Base-by-base conservation (phyloP, 2,888 invertebrate genomes). In the Sisyra nigra region DNA sequence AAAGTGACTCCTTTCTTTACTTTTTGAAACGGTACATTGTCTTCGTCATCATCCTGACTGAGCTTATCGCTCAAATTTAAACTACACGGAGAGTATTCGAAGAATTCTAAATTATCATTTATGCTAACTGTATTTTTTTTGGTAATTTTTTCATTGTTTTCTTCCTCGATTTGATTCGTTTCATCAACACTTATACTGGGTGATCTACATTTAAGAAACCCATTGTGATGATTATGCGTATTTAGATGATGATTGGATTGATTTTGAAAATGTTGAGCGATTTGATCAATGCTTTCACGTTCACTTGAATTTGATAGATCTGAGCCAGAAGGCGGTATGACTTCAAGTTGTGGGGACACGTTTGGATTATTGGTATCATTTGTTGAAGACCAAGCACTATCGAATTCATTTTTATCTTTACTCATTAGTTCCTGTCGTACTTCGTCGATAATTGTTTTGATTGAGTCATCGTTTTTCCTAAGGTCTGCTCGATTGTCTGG, bases 101-200 rank as follows among this genome's bases (percentile, higher is more conserved):
- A 69, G 54, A 66, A 66, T 47, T 65, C 64, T 31, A 67, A 67
- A 45, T 65, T 59, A 52, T 70, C 68, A 49, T 69, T 69, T 40
- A 69, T 69, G 53, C 67, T 69, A 48, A 70, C 68, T 10, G 17
- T 11, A n/a, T 30, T 30, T 5, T 29, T n/a, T 19, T 35, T 42
- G 13, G 11, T 8, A 14, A 14, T 6, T 18, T 18, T 15, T 7
- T 13, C 13, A 39, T 24, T n/a, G n/a, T n/a, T n/a, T n/a, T n/a
- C n/a, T n/a, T n/a, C n/a, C n/a, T n/a, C n/a, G n/a, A n/a, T 17
- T 10, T 15, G 19, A 11, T 14, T 11, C 33, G 11, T 30, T 17
- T 24, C 24, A 33, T 41, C 35, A 4, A 41, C 8, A 11, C 34
- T 17, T 11, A n/a, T 9, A 38, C 38, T 15, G 11, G 31, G 18